These are phyloP conservation scores for Knipowitschia caucasica DNA, from an alignment of 2,797 vertebrate genomes.

Conservation along the genomic window DNA sequence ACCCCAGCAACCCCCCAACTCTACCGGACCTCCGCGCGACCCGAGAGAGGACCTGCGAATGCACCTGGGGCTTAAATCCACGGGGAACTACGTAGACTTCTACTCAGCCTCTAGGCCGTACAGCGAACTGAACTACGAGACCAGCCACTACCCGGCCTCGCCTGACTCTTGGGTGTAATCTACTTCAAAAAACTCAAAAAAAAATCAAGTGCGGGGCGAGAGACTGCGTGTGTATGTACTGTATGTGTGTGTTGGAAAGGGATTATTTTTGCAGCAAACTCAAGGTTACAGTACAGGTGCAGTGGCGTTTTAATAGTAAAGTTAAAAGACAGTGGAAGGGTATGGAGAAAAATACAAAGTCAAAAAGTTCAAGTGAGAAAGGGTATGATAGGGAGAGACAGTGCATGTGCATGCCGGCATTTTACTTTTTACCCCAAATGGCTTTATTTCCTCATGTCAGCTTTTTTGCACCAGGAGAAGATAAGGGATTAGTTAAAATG, in stretches of 20 bases:
- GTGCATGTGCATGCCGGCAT: slow-evolving; percentile 73
- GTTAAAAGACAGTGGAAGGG: slow-evolving; percentile 34
- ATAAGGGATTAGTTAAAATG: slow-evolving; percentile 30
- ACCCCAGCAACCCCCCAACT: slow-evolving; percentile 74
- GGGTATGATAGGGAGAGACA: slow-evolving; percentile 50
- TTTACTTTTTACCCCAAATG: slow-evolving; percentile 32
- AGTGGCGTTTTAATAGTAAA: slow-evolving; percentile 32
- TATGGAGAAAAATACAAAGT: slow-evolving; percentile 13
- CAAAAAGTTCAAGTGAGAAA: slow-evolving; percentile 26
- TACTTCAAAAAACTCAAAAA: slow-evolving; percentile 2
- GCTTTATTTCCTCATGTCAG: slow-evolving; percentile 58
- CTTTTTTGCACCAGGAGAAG: slow-evolving; percentile 54
- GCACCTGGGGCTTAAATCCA: slow-evolving; percentile 98
- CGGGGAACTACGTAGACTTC: slow-evolving; percentile 98
- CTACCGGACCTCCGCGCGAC: slow-evolving; percentile 73
- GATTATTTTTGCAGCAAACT: slow-evolving; percentile 61
- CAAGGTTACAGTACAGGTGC: slow-evolving; percentile 30
- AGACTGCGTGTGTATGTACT: slow-evolving; percentile 45
- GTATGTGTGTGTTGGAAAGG: slow-evolving; percentile 51
- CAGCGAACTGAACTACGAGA: slow-evolving; percentile 99
- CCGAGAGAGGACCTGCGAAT: slow-evolving; percentile 87
- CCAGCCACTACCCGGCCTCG: slow-evolving; percentile 97
- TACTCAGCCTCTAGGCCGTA: slow-evolving; percentile 97
- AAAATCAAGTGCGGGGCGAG: slow-evolving; percentile 21
- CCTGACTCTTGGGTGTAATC: slow-evolving; percentile 97